Base-by-base conservation (phyloP, 2,113 vertebrate genomes). In the Hydrolagus affinis region DNA sequence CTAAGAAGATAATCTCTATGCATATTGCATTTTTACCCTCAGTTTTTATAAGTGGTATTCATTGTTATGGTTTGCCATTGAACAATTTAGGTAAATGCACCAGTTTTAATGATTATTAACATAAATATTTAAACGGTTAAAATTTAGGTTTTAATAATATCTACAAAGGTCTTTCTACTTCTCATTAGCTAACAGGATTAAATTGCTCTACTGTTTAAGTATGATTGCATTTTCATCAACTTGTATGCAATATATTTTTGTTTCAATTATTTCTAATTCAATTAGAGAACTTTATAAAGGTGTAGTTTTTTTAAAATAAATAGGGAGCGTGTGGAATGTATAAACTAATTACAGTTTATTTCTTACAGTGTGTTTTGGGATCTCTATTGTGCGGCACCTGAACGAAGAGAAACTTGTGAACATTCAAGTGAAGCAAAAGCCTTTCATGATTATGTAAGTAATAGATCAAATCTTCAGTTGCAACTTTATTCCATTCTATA, bases 401-500 rank as follows among this genome's bases (percentile, higher is more conserved):
- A 96, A 89, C 93, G 95, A 91, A 90, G 95, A 88, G 95, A 96
- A 93, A 96, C 94, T 17, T 96, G 95, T 91, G 95, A 96, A 87
- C 95, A 96, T 89, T 96, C 95, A 28, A 96, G 95, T 85, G 95
- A 96, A 93, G 95, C 95, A 87, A 96, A 96, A 90, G 95, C 95
- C 87, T 96, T 96, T 90, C 95, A 96, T 87, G 95, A 96, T 89
- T 96, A 96, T 0, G 95, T 96, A 93, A 95, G 95, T 95, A 88
- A 74, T 70, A 11, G 32, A 75, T 75, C 73, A 66, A 66, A 32
- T 64, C 12, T 83, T 83, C 25, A 30, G 4, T 32, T 23, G 64
- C 23, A 6, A 17, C 11, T 44, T 44, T 1, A 30, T 68, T 75
- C 8, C 17, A 32, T 83, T 83, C 66, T 28, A 83, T 83, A 32